Percentiles rank a stretch among this genome's conserved stretches.
Evolutionary conservation across 2,113 vertebrate genomes (phyloP).

Genomic region (Pteruthius melanotis): DNA sequence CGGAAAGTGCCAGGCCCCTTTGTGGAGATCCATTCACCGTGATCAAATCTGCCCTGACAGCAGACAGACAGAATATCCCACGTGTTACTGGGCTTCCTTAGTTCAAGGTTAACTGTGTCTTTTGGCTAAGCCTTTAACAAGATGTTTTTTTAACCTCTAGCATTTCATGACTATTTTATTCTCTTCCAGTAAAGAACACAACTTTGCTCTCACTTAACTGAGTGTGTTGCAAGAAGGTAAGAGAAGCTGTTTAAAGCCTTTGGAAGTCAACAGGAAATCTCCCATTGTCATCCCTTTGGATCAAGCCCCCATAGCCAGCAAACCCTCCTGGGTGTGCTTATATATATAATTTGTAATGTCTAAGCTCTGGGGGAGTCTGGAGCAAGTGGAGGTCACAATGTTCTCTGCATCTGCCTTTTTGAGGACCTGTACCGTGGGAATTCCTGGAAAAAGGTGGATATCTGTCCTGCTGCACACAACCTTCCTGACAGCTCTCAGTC

Average conservation of each 20-base stretch:
- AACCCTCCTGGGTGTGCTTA: neutral
- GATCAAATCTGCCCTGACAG: neutral
- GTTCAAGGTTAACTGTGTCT: neutral
- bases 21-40: neutral
- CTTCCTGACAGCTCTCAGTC: neutral
- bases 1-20: neutral
- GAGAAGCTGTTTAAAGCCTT: neutral
- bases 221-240: neutral
- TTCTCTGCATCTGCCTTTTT: neutral
- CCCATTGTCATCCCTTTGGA: neutral
- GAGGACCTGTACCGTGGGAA: neutral
- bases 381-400: neutral
- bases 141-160: neutral
- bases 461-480: neutral
- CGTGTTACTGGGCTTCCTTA: neutral
- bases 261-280: neutral
- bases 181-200: neutral
- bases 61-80: neutral
- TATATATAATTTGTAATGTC: neutral
- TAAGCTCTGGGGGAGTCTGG: neutral
- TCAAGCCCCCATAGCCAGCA: neutral
- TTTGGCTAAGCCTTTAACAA: neutral
- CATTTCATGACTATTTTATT: neutral
- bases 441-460: neutral
- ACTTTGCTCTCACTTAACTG: neutral